Conservation (phyloP, 1,140 invertebrate species). For the Andrena cerasifolii region DNA sequence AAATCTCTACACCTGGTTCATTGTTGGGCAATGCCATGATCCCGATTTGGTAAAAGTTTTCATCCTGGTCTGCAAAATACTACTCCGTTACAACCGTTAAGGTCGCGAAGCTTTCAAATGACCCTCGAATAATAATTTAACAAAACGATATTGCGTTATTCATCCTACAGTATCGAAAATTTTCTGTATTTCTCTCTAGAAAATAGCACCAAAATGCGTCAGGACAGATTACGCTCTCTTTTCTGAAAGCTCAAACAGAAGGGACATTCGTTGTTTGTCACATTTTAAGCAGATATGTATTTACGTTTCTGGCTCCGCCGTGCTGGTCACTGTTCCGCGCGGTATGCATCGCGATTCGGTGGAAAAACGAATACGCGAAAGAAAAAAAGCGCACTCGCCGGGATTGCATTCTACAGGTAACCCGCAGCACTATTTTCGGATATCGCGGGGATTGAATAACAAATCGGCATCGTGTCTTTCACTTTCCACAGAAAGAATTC, state of each 20-base stretch:
- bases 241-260: neutral
- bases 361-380: neutral
- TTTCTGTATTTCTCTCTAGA: no score
- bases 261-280: neutral
- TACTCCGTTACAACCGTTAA: no score
- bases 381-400: neutral
- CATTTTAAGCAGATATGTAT: no score
- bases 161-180: no score
- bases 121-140: no score
- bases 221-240: neutral
- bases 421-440: constrained; percentile 21
- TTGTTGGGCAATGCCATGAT: no score
- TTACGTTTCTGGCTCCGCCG: constrained; percentile 18
- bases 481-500: constrained; percentile 21
- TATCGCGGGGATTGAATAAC: constrained; percentile 32
- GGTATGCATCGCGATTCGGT: neutral
- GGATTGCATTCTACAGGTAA: neutral
- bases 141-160: no score
- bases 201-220: neutral
- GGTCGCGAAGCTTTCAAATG: no score
- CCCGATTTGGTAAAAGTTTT: no score
- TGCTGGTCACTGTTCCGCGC: constrained; percentile 21
- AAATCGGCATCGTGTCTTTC: constrained; percentile 7
- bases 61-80: no score
- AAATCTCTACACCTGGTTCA: no score